phyloP scores from a whole-genome alignment of 1,140 invertebrate genomes.

The Ericerus pela region DNA sequence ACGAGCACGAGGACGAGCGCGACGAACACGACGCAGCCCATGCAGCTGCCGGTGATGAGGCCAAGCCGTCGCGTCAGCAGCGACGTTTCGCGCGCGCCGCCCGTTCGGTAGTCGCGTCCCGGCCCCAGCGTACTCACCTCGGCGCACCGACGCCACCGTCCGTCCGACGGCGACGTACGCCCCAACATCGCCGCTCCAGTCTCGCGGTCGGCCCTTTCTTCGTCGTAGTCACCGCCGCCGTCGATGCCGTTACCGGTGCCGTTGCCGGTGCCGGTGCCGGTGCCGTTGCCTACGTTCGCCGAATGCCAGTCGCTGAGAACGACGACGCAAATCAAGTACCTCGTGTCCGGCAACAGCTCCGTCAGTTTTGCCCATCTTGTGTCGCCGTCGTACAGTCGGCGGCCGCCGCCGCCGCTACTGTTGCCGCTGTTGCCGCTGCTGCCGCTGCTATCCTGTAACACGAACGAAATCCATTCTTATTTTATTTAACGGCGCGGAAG shows the following conservation, averaged over 20 bases:
- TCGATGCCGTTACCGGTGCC: conserved; percentile 20
- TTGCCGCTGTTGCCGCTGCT: too few relatives aligned
- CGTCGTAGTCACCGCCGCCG: conserved; percentile 27
- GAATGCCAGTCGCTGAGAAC: conserved; percentile 52
- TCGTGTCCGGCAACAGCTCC: conserved; percentile 54
- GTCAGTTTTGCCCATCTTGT: conserved; percentile 53
- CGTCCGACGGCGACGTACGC: not conserved
- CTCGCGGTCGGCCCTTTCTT: conserved; percentile 22
- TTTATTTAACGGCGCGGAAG: too few relatives aligned
- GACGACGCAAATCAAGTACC: conserved; percentile 70
- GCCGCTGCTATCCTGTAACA: conserved; percentile 49
- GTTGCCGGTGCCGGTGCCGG: conserved; percentile 25
- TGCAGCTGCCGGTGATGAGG: conserved; percentile 65
- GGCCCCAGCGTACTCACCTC: conserved; percentile 58
- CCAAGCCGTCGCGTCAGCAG: conserved; percentile 61
- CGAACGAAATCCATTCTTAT: conserved; percentile 3
- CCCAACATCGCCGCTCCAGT: conserved; percentile 18
- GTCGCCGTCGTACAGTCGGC: conserved; percentile 47
- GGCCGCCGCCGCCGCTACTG: too few relatives aligned
- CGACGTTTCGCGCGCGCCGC: conserved; percentile 37
- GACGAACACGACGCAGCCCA: conserved; percentile 71
- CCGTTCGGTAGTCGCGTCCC: conserved; percentile 38
- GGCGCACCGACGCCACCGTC: conserved; percentile 44
- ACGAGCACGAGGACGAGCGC: conserved; percentile 65
- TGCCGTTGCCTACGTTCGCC: conserved; percentile 24